phyloP scores from a whole-genome alignment of 2,888 invertebrate species.

The Drosophila austrosaltans region DNA sequence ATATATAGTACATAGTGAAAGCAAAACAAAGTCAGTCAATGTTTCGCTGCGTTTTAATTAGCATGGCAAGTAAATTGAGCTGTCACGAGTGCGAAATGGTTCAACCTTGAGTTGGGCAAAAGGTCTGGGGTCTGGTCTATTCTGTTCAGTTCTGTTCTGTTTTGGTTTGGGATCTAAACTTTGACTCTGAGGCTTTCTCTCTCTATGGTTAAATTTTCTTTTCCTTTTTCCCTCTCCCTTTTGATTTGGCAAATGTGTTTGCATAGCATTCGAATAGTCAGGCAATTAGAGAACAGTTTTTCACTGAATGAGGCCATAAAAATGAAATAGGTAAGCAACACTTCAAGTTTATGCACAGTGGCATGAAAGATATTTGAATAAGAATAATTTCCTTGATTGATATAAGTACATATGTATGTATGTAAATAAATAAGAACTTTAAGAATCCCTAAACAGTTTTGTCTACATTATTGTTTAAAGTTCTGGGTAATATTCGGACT shows the following conservation, averaged over 20 bases:
- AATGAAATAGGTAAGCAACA: constrained; percentile 23
- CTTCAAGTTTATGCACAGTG: constrained; percentile 22
- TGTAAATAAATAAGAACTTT: no score
- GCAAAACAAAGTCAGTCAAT: constrained; percentile 6
- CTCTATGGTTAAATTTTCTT: no score
- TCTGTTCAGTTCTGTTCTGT: background rate
- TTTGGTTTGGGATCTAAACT: constrained; percentile 11
- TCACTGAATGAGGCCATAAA: constrained; percentile 25
- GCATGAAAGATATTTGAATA: background rate
- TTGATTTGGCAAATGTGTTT: constrained; percentile 45
- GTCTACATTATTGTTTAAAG: no score
- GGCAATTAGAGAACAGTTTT: constrained; percentile 44
- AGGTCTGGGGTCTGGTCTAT: background rate
- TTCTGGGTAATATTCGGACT: no score
- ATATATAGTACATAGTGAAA: constrained; percentile 37
- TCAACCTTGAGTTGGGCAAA: constrained; percentile 50
- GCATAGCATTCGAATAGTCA: constrained; percentile 41
- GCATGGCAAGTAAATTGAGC: constrained; percentile 57
- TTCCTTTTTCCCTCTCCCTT: constrained; percentile 22
- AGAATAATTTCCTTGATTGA: background rate
- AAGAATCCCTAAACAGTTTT: no score
- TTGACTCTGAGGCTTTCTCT: constrained; percentile 6
- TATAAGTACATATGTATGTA: background rate
- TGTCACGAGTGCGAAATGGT: constrained; percentile 59
- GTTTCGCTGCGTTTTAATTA: constrained; percentile 62